Base-by-base conservation (phyloP, 2,888 invertebrate genomes). In the Pyralis farinalis region DNA sequence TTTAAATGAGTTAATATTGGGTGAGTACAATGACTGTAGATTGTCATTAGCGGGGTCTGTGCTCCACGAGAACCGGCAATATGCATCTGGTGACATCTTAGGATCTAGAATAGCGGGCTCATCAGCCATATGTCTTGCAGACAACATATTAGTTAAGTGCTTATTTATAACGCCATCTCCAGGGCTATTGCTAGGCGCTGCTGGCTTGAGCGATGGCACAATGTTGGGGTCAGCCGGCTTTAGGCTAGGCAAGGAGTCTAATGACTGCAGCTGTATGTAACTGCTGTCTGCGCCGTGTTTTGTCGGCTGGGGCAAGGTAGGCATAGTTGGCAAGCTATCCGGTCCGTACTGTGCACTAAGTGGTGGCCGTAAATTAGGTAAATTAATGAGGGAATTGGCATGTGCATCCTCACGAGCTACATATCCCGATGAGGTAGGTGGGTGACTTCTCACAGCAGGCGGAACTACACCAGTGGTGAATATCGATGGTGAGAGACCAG, bases 41-140 rank as follows among this genome's bases (percentile, higher is more conserved):
- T 87, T 88, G 56, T 88, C 88, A 53, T 85, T 82, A 7, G 80
- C 72, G 12, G 88, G 86, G 56, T 86, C 86, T 37, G 78, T 83
- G 63, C 86, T 87, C 89, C 88, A 88, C 1, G 89, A 89, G 60
- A 90, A 89, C 11, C 88, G 77, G 55, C 89, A 89, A 51, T 90
- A 90, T 1, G 89, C 88, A 46, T 87, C 87, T 4, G 88, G 88
- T 21, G 88, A 87, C 81, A 88, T 86, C 41, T 74, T 70, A n/a
- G 86, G 86, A 50, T 87, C 86, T 28, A 87, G 49, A 43, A 87
- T 77, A 10, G 81, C 84, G 0, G 88, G 76, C 59, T 85, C 82
- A 28, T 87, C 86, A 11, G 67, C 58, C 16, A 73, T 62, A 45
- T 80, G 81, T 6, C 72, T 71, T 21, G 75, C 72, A 8, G 74